Percentiles rank a stretch among this genome's conserved stretches.
Conservation (phyloP, 23 tunicate species). For the Ciona savignyi region DNA sequence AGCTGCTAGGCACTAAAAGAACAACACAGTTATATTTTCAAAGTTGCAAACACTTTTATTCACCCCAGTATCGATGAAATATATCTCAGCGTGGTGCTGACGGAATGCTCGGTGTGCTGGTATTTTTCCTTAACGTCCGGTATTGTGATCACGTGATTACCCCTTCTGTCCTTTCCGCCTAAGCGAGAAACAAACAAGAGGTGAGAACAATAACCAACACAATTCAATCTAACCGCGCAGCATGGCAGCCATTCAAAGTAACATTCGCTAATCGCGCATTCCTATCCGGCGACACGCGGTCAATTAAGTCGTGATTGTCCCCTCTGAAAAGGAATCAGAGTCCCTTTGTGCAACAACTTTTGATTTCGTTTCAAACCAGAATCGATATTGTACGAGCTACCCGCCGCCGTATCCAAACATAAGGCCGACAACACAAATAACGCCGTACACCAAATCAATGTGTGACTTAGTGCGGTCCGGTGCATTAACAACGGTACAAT, state of each 20-base stretch:
- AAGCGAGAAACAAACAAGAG: neutral
- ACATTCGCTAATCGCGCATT: too few species aligned
- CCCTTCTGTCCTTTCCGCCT: conserved; percentile 84
- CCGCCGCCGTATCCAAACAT: neutral
- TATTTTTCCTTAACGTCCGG: conserved; percentile 56
- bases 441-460: too few species aligned
- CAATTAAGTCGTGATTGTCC: conserved; percentile 1
- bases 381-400: neutral
- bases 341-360: neutral
- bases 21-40: too few species aligned
- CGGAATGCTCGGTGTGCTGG: conserved; percentile 49
- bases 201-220: neutral
- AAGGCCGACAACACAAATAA: too few species aligned
- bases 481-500: too few species aligned
- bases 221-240: neutral
- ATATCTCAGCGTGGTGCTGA: conserved; percentile 55
- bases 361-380: neutral
- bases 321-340: neutral
- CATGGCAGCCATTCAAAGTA: too few species aligned
- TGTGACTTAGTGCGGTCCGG: too few species aligned
- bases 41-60: neutral
- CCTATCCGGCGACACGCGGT: neutral
- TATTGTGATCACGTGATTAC: conserved; percentile 48
- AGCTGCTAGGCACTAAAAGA: too few species aligned
- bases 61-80: conserved; percentile 44